Evolutionary conservation across 2,888 invertebrate genomes (phyloP).

Genomic region (Macrosoma leucophasiata): DNA sequence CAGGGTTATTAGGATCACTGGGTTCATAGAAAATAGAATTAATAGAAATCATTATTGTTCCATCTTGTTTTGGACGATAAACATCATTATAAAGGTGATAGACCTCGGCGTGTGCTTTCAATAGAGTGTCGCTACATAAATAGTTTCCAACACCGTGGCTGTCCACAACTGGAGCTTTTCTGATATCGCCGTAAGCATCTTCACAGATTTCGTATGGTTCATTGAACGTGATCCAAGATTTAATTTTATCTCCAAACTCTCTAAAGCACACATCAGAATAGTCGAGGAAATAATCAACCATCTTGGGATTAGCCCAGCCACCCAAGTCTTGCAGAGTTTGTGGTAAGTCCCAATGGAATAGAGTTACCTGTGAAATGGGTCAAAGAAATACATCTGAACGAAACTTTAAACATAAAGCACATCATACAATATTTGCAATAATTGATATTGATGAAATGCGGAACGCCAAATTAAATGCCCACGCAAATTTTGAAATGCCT

Average conservation of each 20-base stretch:
- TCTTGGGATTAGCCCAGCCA: constrained; percentile 72
- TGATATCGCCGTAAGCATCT: constrained; percentile 69
- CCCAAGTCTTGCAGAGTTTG: constrained; percentile 74
- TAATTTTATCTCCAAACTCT: constrained; percentile 74
- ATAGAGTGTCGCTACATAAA: constrained; percentile 77
- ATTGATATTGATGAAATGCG: too few relatives aligned
- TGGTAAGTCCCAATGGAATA: constrained; percentile 82
- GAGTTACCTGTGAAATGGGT: constrained; percentile 66
- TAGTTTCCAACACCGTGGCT: constrained; percentile 78
- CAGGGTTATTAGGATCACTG: constrained; percentile 51
- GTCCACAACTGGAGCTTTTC: constrained; percentile 70
- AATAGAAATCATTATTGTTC: constrained; percentile 71
- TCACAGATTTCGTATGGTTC: constrained; percentile 77
- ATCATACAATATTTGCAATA: too few relatives aligned
- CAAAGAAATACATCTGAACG: too few relatives aligned
- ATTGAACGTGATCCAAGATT: constrained; percentile 82
- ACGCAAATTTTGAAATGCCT: too few relatives aligned
- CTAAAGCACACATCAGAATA: constrained; percentile 73
- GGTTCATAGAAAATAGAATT: constrained; percentile 74
- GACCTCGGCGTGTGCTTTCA: constrained; percentile 80
- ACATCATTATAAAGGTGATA: constrained; percentile 78
- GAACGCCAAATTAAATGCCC: too few relatives aligned
- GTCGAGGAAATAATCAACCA: constrained; percentile 73
- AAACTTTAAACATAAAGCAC: too few relatives aligned
- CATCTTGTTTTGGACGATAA: constrained; percentile 74